Conservation (phyloP, 2,888 invertebrate species). For the Beris chalybata region DNA sequence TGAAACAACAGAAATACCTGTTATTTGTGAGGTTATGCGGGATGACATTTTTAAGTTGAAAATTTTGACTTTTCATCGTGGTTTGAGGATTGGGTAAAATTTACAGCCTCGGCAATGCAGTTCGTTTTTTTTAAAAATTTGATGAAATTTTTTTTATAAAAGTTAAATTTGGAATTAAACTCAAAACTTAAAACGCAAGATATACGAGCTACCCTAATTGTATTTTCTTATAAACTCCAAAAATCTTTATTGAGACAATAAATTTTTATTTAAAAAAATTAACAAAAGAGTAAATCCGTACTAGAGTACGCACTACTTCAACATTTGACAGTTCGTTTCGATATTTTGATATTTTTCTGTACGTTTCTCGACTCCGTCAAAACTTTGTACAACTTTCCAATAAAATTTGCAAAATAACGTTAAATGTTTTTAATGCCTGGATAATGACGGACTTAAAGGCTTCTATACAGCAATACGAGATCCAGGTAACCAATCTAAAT, state of each 20-base stretch:
- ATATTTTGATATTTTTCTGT: not conserved
- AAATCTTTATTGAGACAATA: no score
- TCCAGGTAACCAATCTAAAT: slow-evolving; percentile 19
- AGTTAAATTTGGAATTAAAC: no score
- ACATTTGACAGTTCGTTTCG: no score
- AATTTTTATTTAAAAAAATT: no score
- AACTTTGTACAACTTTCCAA: not conserved
- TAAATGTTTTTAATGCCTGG: no score
- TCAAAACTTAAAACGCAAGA: not conserved
- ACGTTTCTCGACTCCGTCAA: not conserved
- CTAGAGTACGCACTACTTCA: no score
- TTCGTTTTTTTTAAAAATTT: not conserved
- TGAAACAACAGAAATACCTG: not conserved
- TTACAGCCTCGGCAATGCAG: not conserved
- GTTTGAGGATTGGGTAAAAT: slow-evolving; percentile 10
- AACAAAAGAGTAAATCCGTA: no score
- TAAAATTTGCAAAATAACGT: not conserved
- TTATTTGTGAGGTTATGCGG: slow-evolving; percentile 39
- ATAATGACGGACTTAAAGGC: no score
- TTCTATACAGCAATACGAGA: slow-evolving; percentile 26
- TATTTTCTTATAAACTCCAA: no score
- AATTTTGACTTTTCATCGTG: slow-evolving; percentile 46
- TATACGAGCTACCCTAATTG: no score
- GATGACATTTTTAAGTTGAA: slow-evolving; percentile 36
- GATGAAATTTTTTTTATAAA: no score